A percentile compares a stretch with the other conserved stretches of the same genome.
These are phyloP conservation scores for Melanchra persicariae DNA, from an alignment of 2,888 invertebrate species.

Conservation along the genomic window DNA sequence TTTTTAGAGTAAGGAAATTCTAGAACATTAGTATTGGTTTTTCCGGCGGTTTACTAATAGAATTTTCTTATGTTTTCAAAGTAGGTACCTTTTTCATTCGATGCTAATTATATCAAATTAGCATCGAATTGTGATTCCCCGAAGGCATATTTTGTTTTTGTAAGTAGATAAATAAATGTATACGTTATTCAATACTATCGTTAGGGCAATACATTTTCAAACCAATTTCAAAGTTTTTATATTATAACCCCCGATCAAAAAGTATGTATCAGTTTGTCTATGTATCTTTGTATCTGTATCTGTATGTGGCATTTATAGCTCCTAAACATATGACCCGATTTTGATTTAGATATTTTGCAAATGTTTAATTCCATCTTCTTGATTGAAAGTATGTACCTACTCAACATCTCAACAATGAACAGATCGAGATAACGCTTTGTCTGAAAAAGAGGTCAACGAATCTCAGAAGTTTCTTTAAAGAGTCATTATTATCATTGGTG, in stretches of 20 bases:
- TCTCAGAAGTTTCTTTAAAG: background rate
- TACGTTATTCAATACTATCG: background rate
- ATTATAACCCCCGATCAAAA: too few relatives aligned
- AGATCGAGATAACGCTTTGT: background rate
- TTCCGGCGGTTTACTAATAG: background rate
- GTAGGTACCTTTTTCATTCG: too few relatives aligned
- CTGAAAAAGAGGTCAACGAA: conserved; percentile 14
- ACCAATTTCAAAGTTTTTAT: background rate
- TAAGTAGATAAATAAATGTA: background rate
- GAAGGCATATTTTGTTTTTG: background rate
- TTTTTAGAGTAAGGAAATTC: conserved; percentile 21
- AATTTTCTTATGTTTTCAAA: background rate
- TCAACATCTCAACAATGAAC: too few relatives aligned
- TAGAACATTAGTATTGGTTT: conserved; percentile 15
- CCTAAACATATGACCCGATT: too few relatives aligned
- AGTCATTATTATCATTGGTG: conserved; percentile 22
- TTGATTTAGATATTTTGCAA: background rate
- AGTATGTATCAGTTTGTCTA: too few relatives aligned
- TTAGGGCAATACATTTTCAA: background rate
- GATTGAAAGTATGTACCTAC: background rate
- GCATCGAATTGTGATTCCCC: background rate
- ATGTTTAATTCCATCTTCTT: background rate
- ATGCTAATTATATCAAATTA: too few relatives aligned
- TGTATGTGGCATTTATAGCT: too few relatives aligned
- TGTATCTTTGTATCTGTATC: too few relatives aligned